Percentiles rank a stretch among this genome's conserved stretches.
Conservation (phyloP, 2,888 invertebrate species). For the Tipula unca region DNA sequence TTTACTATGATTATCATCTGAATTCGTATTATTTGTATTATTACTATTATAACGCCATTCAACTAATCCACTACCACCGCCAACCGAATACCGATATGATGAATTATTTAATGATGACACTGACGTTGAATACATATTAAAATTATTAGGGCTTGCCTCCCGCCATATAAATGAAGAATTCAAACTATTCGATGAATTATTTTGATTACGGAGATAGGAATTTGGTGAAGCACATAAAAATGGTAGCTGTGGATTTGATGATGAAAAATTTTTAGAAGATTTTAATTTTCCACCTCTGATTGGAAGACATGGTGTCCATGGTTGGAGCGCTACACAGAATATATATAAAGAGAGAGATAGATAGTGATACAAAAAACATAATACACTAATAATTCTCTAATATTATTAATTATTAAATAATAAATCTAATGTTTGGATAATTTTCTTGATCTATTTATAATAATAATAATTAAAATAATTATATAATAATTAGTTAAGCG, state of each 20-base stretch:
- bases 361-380: slow-evolving; percentile 2
- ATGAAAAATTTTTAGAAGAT: slow-evolving; percentile 42
- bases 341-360: background rate
- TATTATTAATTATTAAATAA: background rate
- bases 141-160: slow-evolving; percentile 42
- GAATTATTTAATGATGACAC: slow-evolving; percentile 37
- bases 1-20: slow-evolving; percentile 26
- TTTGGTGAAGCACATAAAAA: slow-evolving; percentile 32
- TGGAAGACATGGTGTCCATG: slow-evolving; percentile 43
- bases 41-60: slow-evolving; percentile 25
- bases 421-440: background rate
- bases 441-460: background rate
- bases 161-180: slow-evolving; percentile 44
- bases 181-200: slow-evolving; percentile 38
- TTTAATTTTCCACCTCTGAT: slow-evolving; percentile 43
- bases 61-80: slow-evolving; percentile 18
- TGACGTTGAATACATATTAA: slow-evolving; percentile 41
- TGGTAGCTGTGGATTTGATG: slow-evolving; percentile 43
- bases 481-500: background rate
- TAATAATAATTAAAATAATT: background rate
- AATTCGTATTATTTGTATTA: slow-evolving; percentile 23
- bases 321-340: slow-evolving; percentile 37
- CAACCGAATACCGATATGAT: slow-evolving; percentile 35
- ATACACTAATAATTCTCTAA: background rate
- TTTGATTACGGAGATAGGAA: slow-evolving; percentile 26